Conservation (phyloP, 2,113 vertebrate species). For the Mus pahari region DNA sequence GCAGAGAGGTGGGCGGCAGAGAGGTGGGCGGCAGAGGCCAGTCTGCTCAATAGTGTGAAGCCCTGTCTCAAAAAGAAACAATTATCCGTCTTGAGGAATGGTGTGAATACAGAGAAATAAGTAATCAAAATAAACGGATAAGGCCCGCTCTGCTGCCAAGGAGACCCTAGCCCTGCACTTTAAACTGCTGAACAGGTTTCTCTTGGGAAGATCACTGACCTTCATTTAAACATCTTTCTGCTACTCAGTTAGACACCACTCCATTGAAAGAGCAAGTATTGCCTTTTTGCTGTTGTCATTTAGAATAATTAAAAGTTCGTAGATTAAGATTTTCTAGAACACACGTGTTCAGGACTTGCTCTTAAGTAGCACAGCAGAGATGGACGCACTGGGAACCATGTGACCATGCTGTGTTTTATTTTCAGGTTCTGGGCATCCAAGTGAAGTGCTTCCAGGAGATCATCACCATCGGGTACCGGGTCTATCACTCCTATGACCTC, state of each 20-base stretch:
- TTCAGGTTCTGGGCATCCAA: constrained; percentile 95
- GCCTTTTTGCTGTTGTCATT: not conserved
- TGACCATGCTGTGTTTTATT: constrained; percentile 64
- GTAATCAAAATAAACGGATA: not conserved
- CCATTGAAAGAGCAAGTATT: not conserved
- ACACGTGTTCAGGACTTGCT: not conserved
- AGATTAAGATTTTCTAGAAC: not conserved
- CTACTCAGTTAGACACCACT: not conserved
- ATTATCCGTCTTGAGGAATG: not conserved
- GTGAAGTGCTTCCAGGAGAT: constrained; percentile 99
- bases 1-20: not conserved
- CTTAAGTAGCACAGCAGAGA: not conserved
- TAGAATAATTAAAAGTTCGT: constrained; percentile 26
- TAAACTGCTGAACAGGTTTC: not conserved
- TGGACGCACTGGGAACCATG: not conserved
- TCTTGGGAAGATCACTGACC: not conserved
- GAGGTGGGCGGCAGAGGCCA: not conserved
- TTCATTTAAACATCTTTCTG: not conserved
- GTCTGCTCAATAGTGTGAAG: not conserved
- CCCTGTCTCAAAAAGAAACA: not conserved
- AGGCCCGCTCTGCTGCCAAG: not conserved
- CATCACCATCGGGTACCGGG: constrained; percentile 98
- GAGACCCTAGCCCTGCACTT: not conserved
- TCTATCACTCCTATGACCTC: constrained; percentile 97
- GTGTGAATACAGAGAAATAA: not conserved